Evolutionary conservation across 1,140 invertebrate genomes (phyloP).

Genomic region (Megathymus violae): DNA sequence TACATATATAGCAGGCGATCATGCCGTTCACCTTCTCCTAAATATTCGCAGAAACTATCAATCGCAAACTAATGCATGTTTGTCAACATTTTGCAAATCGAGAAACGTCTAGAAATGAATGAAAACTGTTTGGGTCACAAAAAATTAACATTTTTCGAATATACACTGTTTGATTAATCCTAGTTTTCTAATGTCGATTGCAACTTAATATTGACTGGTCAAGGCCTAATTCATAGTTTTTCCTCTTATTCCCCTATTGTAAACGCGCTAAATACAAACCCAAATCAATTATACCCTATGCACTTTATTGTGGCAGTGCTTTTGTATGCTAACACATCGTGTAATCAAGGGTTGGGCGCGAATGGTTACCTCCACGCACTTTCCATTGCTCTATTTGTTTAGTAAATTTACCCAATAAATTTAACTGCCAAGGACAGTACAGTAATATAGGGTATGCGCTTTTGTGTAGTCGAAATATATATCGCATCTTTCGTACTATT

Average conservation of each 20-base stretch:
- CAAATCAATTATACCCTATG: constrained; percentile 59
- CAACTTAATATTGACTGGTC: constrained; percentile 20
- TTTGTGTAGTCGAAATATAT: constrained; percentile 16
- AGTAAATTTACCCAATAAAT: neutral
- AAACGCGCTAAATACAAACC: constrained; percentile 22
- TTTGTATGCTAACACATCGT: constrained; percentile 49
- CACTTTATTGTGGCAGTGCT: constrained; percentile 56
- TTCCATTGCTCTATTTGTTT: constrained; percentile 42
- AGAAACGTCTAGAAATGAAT: too few relatives aligned
- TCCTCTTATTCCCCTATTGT: neutral
- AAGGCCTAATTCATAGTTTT: constrained; percentile 4
- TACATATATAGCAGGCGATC: too few relatives aligned
- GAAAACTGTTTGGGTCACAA: neutral
- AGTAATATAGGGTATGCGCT: constrained; percentile 2
- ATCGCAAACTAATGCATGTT: too few relatives aligned
- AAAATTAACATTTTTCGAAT: neutral
- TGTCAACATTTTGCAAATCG: neutral
- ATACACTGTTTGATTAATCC: neutral
- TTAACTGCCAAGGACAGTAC: constrained; percentile 5
- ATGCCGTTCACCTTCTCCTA: too few relatives aligned
- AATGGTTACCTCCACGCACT: constrained; percentile 6
- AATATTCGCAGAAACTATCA: too few relatives aligned
- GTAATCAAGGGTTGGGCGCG: constrained; percentile 17
- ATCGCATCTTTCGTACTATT: constrained; percentile 56
- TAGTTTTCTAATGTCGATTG: constrained; percentile 2